Evolutionary conservation across 2,113 vertebrate species (phyloP), one percentile per base, ranked within the genome.

Genomic region (Edolisoma coerulescens): DNA sequence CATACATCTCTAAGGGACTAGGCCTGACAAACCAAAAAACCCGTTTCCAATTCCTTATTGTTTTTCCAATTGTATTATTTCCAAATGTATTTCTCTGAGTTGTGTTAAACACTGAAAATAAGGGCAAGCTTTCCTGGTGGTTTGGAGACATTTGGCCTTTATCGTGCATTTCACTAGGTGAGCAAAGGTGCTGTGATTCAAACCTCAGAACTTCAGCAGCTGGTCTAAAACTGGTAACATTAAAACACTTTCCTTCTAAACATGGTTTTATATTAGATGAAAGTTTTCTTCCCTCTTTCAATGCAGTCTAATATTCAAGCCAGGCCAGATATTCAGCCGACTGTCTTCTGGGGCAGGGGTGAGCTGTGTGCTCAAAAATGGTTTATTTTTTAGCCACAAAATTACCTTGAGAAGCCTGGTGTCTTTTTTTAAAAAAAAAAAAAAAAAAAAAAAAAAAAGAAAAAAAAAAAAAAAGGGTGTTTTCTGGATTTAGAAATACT

Each of bases 251-350:
- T 19, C 6, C 27, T 37, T 64, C 26, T 68, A 83, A 64, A 65
- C 3, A 6, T 7, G 3, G 4, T 37, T 91, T 45, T 52, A 15
- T 7, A 8, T 49, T 42, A 76, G 15, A 23, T 19, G 1, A 1
- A 18, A 6, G 3, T 4, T 37, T 49, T 44, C 28, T 17, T 14
- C 26, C 53, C 26, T 49, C 57, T 69, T 47, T 71, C 13, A 65
- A 6, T 49, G 33, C 16, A 69, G 14, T 33, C 7, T 64, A 41
- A 44, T 61, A 65, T 12, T 60, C 41, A 59, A 87, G 17, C 5
- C 41, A 52, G 42, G n/a, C 9, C 37, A 81, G 20, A 4, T 89
- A 39, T 53, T 84, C 47, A 64, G 15, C 7, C 4, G 2, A 14
- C 16, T 35, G 13, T 41, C 37, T 92, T 78, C 37, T 23, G 6